A percentile compares a stretch with the other conserved stretches of the same genome.
Evolutionary conservation across 2,888 invertebrate genomes (phyloP).

Genomic region (Amiota minor): DNA sequence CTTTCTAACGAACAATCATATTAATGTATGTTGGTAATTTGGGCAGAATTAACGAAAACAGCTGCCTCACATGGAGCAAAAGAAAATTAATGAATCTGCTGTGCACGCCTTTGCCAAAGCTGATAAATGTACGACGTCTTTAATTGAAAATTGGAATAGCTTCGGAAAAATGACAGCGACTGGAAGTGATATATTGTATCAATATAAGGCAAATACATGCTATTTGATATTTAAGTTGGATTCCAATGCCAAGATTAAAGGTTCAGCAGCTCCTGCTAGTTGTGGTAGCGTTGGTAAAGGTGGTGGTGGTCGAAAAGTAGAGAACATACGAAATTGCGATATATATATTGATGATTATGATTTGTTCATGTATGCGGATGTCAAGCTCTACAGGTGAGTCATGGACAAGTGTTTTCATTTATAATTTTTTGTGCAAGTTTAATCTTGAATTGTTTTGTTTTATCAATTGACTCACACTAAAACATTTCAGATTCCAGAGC

Average conservation of each 20-base stretch:
- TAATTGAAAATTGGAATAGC: not conserved
- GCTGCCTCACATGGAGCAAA: too few relatives aligned
- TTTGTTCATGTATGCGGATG: conserved; percentile 67
- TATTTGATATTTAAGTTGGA: conserved; percentile 4
- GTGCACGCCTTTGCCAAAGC: too few relatives aligned
- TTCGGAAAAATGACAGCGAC: conserved; percentile 15
- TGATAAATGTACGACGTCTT: too few relatives aligned
- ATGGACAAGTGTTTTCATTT: conserved; percentile 4
- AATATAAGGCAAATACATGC: conserved; percentile 25
- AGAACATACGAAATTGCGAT: conserved; percentile 68
- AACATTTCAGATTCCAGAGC: conserved; percentile 58
- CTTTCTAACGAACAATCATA: too few relatives aligned
- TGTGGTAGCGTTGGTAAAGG: conserved; percentile 35
- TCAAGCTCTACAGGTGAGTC: conserved; percentile 61
- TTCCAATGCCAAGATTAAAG: conserved; percentile 1
- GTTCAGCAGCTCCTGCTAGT: conserved; percentile 36
- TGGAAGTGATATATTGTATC: conserved; percentile 16
- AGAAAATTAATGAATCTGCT: too few relatives aligned
- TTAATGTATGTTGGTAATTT: too few relatives aligned
- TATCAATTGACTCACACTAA: not conserved
- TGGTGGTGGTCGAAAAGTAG: conserved; percentile 48
- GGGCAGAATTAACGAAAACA: too few relatives aligned
- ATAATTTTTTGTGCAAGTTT: not conserved
- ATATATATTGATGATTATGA: conserved; percentile 67
- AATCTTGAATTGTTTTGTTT: not conserved